Evolutionary conservation across 2,888 invertebrate genomes (phyloP).

Genomic region (Agrotis exclamationis): DNA sequence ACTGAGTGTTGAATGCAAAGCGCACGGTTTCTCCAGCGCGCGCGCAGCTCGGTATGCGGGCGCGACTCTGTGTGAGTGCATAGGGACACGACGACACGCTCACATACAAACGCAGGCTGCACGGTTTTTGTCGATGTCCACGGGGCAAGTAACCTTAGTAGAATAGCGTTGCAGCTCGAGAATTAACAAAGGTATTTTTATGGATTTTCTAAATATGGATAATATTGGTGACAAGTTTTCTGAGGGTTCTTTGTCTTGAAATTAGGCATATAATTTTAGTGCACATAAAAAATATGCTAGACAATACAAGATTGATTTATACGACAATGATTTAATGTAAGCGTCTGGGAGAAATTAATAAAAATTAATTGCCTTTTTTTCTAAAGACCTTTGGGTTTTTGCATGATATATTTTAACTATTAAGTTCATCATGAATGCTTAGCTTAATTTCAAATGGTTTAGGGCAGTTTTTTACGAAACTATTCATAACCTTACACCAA

Average conservation of each 20-base stretch:
- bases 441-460: background rate
- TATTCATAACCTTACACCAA: constrained; percentile 15
- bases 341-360: background rate
- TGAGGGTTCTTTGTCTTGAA: background rate
- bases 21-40: constrained; percentile 85
- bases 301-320: background rate
- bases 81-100: constrained; percentile 69
- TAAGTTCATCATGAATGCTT: background rate
- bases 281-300: background rate
- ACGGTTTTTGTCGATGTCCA: constrained; percentile 91
- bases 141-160: constrained; percentile 88
- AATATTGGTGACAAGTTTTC: constrained; percentile 37
- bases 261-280: background rate
- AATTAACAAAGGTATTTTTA: constrained; percentile 56
- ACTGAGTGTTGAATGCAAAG: constrained; percentile 89
- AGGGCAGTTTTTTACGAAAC: constrained; percentile 2
- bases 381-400: background rate
- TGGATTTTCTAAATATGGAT: constrained; percentile 52
- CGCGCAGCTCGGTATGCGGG: constrained; percentile 87
- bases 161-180: constrained; percentile 77
- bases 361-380: no score
- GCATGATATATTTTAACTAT: background rate
- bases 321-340: background rate
- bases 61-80: constrained; percentile 73
- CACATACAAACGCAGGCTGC: constrained; percentile 79